These are phyloP conservation scores for Encarsia formosa DNA, from an alignment of 2,888 invertebrate species.

Conservation along the genomic window DNA sequence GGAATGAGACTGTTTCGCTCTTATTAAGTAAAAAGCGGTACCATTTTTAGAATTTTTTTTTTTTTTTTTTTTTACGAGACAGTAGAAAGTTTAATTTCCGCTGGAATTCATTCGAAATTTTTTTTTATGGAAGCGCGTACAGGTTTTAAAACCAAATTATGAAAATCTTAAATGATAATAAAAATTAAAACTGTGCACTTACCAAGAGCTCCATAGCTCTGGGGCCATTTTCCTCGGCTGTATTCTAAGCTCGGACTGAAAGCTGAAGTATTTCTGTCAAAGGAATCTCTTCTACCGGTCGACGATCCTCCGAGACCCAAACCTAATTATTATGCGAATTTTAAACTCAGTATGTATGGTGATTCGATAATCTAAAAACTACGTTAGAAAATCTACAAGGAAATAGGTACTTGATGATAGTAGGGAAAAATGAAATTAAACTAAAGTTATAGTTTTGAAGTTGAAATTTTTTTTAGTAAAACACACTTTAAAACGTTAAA, in stretches of 20 bases:
- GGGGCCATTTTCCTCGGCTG: slow-evolving; percentile 58
- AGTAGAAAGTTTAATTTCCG: too few relatives aligned
- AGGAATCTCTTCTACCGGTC: slow-evolving; percentile 72
- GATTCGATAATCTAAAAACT: too few relatives aligned
- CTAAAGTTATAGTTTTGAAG: neutral
- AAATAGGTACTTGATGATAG: too few relatives aligned
- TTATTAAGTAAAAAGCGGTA: slow-evolving; percentile 2
- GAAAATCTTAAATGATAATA: neutral
- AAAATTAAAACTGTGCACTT: slow-evolving; percentile 33
- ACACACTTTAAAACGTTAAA: slow-evolving; percentile 13
- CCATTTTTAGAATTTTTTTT: too few relatives aligned
- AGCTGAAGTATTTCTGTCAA: slow-evolving; percentile 72
- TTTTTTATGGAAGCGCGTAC: too few relatives aligned
- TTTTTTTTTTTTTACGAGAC: too few relatives aligned
- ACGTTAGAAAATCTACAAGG: too few relatives aligned
- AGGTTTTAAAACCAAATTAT: too few relatives aligned
- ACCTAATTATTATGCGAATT: too few relatives aligned
- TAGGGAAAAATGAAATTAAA: too few relatives aligned
- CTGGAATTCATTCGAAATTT: too few relatives aligned
- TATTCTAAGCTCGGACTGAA: slow-evolving; percentile 73
- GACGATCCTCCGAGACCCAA: slow-evolving; percentile 57
- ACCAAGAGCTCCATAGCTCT: slow-evolving; percentile 60
- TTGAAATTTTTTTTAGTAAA: slow-evolving; percentile 9
- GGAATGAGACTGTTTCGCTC: slow-evolving; percentile 15
- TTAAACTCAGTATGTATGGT: too few relatives aligned